A percentile compares a stretch with the other conserved stretches of the same genome.
phyloP scores from a whole-genome alignment of 2,797 vertebrate genomes.

The Melopsittacus undulatus region DNA sequence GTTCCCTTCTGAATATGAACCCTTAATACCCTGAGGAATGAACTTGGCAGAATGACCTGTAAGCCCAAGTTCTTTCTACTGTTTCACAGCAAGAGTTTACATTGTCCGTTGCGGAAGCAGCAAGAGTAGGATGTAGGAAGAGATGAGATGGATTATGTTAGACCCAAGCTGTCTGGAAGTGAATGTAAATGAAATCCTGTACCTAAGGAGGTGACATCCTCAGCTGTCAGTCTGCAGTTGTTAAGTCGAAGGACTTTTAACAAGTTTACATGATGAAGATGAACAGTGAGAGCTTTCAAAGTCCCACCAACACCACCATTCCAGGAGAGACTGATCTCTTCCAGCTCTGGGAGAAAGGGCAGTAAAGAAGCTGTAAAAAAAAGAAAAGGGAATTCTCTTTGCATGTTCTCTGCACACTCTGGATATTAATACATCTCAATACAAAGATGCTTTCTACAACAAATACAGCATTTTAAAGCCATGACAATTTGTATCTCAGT shows the following conservation, averaged over 20 bases:
- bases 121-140: not conserved
- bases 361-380: conserved; percentile 59
- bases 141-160: conserved; percentile 1
- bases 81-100: not conserved
- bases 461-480: not conserved
- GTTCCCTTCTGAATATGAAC: not conserved
- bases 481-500: not conserved
- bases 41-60: not conserved
- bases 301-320: conserved; percentile 85
- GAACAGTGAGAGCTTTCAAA: conserved; percentile 77
- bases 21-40: not conserved
- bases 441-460: not conserved
- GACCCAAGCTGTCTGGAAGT: not conserved
- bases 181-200: conserved; percentile 9
- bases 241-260: conserved; percentile 82
- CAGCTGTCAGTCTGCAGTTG: conserved; percentile 82
- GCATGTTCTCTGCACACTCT: not conserved
- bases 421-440: not conserved
- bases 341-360: conserved; percentile 80
- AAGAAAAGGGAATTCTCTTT: not conserved
- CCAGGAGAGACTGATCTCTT: conserved; percentile 90
- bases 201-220: conserved; percentile 85
- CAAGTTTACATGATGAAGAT: conserved; percentile 77
- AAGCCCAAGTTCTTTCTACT: not conserved
- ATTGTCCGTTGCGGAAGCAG: not conserved